Conservation (phyloP, 2,113 vertebrate genomes). For the Stercorarius parasiticus region DNA sequence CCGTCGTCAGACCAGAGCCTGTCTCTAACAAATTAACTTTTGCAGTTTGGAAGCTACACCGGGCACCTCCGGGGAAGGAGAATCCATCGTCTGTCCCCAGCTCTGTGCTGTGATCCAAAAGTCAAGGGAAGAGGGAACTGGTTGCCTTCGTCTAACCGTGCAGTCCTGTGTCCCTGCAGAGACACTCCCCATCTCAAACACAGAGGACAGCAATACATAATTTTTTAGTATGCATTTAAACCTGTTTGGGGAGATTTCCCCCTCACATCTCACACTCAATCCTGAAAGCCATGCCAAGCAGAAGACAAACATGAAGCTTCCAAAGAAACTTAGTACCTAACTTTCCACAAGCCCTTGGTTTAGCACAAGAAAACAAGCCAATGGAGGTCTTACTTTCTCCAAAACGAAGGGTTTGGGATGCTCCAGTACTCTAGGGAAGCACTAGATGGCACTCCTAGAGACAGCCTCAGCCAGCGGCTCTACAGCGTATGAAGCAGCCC, state of each 20-base stretch:
- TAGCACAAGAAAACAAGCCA: background rate
- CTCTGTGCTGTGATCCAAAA: accelerated
- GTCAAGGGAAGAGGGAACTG: background rate
- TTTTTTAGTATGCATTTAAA: background rate
- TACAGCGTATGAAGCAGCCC: accelerated
- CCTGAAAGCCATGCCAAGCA: background rate
- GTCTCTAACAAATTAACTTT: background rate
- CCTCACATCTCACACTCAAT: background rate
- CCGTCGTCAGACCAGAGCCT: background rate
- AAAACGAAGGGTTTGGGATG: background rate
- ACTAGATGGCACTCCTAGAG: background rate
- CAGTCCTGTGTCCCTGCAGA: background rate
- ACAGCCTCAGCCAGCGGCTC: background rate
- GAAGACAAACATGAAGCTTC: background rate
- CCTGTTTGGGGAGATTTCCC: background rate
- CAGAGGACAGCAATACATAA: background rate
- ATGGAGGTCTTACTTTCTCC: background rate
- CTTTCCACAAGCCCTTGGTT: background rate
- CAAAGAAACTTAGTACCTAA: background rate
- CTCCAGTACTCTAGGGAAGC: background rate
- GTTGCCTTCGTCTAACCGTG: background rate
- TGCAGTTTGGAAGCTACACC: background rate
- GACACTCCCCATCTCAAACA: background rate
- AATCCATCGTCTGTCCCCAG: background rate
- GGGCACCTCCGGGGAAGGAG: accelerated